phyloP scores from a whole-genome alignment of 2,113 vertebrate species.

The Arvicanthis niloticus region DNA sequence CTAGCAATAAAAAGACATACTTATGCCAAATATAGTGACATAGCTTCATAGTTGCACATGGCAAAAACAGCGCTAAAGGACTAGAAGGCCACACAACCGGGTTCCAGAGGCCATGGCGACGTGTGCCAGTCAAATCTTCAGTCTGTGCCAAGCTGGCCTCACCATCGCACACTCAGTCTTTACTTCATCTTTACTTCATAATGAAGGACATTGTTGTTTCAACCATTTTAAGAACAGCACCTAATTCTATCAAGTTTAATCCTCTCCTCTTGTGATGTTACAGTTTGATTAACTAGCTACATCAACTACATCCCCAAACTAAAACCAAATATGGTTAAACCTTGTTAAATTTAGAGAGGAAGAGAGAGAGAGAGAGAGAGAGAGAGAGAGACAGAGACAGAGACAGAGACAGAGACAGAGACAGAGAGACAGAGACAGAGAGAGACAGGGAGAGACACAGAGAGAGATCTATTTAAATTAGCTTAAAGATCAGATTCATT shows the following conservation, averaged over 20 bases:
- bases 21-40: neutral
- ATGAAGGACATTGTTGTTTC: neutral
- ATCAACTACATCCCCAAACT: neutral
- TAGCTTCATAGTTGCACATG: constrained; percentile 11
- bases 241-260: neutral
- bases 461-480: neutral
- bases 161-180: neutral
- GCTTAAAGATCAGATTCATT: constrained; percentile 46
- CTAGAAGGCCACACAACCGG: neutral
- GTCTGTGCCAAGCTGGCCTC: neutral
- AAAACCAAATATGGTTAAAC: constrained; percentile 3
- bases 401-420: neutral
- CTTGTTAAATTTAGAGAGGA: neutral
- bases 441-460: no score
- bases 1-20: constrained; percentile 38
- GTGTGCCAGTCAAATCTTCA: neutral
- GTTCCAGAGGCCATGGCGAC: neutral
- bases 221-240: constrained; percentile 38
- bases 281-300: neutral
- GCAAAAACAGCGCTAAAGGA: constrained; percentile 24
- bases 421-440: no score
- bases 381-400: no score
- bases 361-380: neutral
- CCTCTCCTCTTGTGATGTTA: constrained; percentile 4
- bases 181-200: constrained; percentile 15